Conservation (phyloP, 2,797 vertebrate genomes). For the Megalops cyprinoides region DNA sequence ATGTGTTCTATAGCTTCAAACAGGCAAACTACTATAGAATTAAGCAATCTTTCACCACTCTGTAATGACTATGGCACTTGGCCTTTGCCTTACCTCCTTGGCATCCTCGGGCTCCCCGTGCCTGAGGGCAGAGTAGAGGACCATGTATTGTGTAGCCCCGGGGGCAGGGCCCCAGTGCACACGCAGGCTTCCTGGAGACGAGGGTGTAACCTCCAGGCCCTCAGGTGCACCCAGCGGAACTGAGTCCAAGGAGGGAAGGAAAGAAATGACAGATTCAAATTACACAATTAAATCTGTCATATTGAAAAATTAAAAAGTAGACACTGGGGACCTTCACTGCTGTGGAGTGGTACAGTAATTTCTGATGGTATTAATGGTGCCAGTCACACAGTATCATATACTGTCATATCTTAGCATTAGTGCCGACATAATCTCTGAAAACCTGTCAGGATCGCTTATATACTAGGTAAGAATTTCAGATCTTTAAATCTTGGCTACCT, state of each 20-base stretch:
- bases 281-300: not conserved
- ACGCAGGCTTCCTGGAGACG: slow-evolving; percentile 76
- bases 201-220: slow-evolving; percentile 76
- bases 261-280: not conserved
- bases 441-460: too few species aligned
- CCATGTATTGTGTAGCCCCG: slow-evolving; percentile 87
- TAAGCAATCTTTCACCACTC: too few species aligned
- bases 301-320: not conserved
- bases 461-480: too few species aligned
- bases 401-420: not conserved
- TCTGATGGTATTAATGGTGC: too few species aligned
- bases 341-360: not conserved
- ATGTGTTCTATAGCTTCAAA: too few species aligned
- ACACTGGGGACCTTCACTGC: not conserved
- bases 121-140: slow-evolving; percentile 77
- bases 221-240: slow-evolving; percentile 79
- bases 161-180: slow-evolving; percentile 81
- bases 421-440: too few species aligned
- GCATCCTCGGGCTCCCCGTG: slow-evolving; percentile 79
- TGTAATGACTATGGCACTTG: not conserved
- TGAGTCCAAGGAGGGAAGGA: slow-evolving; percentile 47
- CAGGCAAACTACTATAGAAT: too few species aligned
- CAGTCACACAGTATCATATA: too few species aligned
- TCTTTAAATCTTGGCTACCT: not conserved
- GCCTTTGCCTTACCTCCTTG: slow-evolving; percentile 68